Percentiles rank a stretch among this genome's conserved stretches.
phyloP scores from a whole-genome alignment of 2,113 vertebrate genomes.

The Balaeniceps rex region DNA sequence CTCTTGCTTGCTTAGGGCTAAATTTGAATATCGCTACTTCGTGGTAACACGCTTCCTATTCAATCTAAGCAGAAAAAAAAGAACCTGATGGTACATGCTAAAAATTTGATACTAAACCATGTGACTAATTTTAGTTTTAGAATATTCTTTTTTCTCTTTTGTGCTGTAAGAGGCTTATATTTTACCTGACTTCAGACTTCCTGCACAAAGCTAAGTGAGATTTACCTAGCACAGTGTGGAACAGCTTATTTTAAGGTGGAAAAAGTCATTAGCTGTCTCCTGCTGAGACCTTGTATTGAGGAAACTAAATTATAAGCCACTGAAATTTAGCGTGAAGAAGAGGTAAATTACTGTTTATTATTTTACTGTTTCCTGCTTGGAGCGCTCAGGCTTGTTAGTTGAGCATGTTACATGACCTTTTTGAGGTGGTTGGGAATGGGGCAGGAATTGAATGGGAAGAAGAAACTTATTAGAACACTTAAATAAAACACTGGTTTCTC shows the following conservation, averaged over 20 bases:
- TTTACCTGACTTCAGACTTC: constrained; percentile 34
- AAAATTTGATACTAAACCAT: background rate
- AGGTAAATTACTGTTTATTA: constrained; percentile 38
- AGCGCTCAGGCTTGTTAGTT: background rate
- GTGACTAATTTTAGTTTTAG: constrained; percentile 26
- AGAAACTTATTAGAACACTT: background rate
- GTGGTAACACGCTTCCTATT: background rate
- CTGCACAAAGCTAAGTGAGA: constrained; percentile 8
- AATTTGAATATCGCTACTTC: background rate
- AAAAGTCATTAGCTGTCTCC: constrained; percentile 43
- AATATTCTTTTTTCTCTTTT: background rate
- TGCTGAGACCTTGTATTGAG: constrained; percentile 20
- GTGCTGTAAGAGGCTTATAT: constrained; percentile 8
- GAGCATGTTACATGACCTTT: background rate
- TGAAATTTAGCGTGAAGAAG: constrained; percentile 9
- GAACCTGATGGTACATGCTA: background rate
- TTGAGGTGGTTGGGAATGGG: background rate
- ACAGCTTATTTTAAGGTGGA: constrained; percentile 47
- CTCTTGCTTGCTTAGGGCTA: background rate
- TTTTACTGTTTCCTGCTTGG: background rate
- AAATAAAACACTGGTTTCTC: background rate
- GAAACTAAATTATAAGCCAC: background rate
- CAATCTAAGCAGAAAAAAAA: background rate
- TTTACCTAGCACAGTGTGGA: constrained; percentile 1
- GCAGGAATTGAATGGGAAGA: background rate